phyloP scores from a whole-genome alignment of 1,140 invertebrate genomes.

The Brachionus asplanchnoidis region DNA sequence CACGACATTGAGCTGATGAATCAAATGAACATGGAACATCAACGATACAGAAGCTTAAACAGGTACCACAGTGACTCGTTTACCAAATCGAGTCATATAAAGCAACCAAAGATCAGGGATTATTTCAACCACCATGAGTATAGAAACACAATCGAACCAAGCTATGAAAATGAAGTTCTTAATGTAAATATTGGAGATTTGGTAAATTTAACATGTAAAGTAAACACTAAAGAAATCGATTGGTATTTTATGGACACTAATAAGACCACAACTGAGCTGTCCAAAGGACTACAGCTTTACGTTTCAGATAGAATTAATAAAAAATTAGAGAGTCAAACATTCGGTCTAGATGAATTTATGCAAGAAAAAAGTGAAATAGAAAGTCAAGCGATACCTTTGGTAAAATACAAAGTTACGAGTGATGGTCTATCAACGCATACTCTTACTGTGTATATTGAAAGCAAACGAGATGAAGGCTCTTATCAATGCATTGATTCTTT shows the following conservation, averaged over 20 bases:
- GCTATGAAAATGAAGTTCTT: neutral
- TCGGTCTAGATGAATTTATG: neutral
- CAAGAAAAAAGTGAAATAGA: neutral
- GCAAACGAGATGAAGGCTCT: neutral
- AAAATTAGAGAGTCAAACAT: neutral
- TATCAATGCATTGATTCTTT: constrained; percentile 36
- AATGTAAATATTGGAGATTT: constrained; percentile 27
- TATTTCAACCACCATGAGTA: neutral
- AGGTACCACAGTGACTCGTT: neutral
- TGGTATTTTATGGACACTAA: constrained; percentile 38
- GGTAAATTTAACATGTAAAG: constrained; percentile 16
- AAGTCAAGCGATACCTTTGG: neutral
- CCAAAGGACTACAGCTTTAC: neutral
- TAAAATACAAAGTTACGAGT: constrained; percentile 29
- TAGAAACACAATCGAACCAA: neutral
- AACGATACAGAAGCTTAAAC: neutral
- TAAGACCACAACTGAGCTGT: constrained; percentile 7
- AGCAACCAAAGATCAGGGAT: neutral
- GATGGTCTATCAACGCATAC: neutral
- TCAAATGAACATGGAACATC: neutral
- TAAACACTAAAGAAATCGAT: constrained; percentile 16
- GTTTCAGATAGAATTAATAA: neutral
- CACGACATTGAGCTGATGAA: constrained; percentile 22
- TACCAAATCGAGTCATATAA: neutral
- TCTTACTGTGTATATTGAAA: neutral